These are phyloP conservation scores for Acrocephalus kingi DNA, from an alignment of 2,113 vertebrate genomes.

Conservation along the genomic window DNA sequence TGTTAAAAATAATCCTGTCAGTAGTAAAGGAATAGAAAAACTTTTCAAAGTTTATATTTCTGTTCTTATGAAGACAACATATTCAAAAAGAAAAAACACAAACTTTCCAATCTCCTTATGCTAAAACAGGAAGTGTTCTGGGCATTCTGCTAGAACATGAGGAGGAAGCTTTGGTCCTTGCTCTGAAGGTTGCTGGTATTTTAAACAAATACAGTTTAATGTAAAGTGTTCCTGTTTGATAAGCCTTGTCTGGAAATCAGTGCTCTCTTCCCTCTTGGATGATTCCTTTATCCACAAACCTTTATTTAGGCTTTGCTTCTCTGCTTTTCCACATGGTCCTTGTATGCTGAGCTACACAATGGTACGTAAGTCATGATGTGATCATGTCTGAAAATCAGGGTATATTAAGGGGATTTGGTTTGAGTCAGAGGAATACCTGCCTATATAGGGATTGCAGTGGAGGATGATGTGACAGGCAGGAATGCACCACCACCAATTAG, in stretches of 20 bases:
- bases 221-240: fast-evolving
- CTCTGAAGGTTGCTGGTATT: background rate
- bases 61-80: constrained; percentile 13
- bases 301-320: background rate
- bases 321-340: background rate
- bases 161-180: background rate
- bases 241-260: background rate
- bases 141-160: background rate
- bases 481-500: background rate
- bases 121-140: background rate
- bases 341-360: background rate
- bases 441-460: background rate
- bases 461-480: background rate
- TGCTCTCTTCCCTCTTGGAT: background rate
- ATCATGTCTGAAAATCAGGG: background rate
- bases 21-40: background rate
- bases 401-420: background rate
- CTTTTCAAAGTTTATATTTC: constrained; percentile 23
- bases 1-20: constrained; percentile 33
- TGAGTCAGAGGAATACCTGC: background rate
- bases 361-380: background rate
- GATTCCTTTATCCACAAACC: background rate
- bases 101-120: background rate
- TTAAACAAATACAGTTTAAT: background rate
- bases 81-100: background rate